Conservation (phyloP, 2,888 invertebrate genomes). For the Rhabditoides inermis region DNA sequence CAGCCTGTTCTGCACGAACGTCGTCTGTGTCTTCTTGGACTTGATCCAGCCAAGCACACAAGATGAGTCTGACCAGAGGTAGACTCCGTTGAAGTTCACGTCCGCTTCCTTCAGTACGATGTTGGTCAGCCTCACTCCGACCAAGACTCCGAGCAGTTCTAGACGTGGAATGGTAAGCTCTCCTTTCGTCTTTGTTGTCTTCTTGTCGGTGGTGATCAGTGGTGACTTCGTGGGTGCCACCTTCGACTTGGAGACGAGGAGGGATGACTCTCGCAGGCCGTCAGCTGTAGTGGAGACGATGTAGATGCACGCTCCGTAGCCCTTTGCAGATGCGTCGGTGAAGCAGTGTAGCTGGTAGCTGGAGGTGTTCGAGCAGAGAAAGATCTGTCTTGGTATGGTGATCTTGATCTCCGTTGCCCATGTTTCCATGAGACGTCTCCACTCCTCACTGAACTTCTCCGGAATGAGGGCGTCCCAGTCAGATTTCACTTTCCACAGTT, state of each 20-base stretch:
- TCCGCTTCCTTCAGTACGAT: not conserved
- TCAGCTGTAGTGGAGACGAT: not conserved
- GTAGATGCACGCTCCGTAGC: constrained; percentile 1
- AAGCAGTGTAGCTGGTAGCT: constrained; percentile 2
- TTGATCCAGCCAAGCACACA: constrained; percentile 4
- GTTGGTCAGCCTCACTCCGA: not conserved
- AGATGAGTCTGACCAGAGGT: constrained; percentile 9
- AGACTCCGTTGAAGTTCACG: not conserved
- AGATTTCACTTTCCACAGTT: not conserved
- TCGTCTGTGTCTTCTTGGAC: not conserved
- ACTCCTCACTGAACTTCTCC: not conserved
- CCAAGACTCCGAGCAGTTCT: constrained; percentile 5
- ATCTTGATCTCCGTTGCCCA: not conserved
- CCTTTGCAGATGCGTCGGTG: not conserved
- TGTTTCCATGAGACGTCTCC: not conserved
- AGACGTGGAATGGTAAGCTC: constrained; percentile 7
- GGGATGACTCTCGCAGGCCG: not conserved
- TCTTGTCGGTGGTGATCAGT: too few species aligned
- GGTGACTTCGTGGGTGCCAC: not conserved
- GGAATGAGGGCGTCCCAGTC: not conserved
- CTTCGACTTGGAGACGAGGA: constrained; percentile 3
- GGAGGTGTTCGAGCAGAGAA: not conserved
- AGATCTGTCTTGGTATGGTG: not conserved
- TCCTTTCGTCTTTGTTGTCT: too few species aligned
- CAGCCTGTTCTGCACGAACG: too few species aligned